Evolutionary conservation across 2,797 vertebrate species (phyloP), one percentile per base, ranked within the genome.

Genomic region (Balearica regulorum): DNA sequence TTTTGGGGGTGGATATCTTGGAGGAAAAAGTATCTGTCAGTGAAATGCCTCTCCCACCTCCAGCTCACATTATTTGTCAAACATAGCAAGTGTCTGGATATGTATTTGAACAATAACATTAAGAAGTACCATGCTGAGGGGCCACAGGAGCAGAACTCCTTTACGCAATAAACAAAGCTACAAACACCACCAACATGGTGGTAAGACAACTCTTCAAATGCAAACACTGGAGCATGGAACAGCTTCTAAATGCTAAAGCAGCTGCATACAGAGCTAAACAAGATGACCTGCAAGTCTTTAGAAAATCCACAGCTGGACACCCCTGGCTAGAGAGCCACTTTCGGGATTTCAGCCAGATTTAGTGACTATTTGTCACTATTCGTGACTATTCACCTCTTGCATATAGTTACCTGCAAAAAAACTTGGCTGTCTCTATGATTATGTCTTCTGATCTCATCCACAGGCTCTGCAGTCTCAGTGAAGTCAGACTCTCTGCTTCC

Each of bases 121-220:
- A 35, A 79, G 79, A 76, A 83, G 66, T 16, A 73, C 22, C 16
- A 62, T 37, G n/a, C 31, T 0, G 0, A 77, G 35, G 41, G 89
- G 77, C 77, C 73, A 60, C 62, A 80, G 88, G 46, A 83, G 71
- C 71, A 55, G 62, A 71, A 87, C 48, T 92, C 48, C 68, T 92
- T 88, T 66, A 64, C 53, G 93, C 64, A 49, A 66, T 89, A 77
- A 83, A 88, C 77, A 93, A 70, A 94, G 71, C 81, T 92, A 92
- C 55, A 41, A 69, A 70, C 71, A 85, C 44, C 95, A 97, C 83
- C 87, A 94, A 55, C 90, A 61, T 55, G 64, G 89, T 87, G 83
- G 81, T 48, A 85, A 87, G 55, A 68, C 64, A 92, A 43, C 49
- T 88, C 79, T 92, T 93, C 79, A 86, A 80, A 80, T 39, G 49